Percentiles rank a stretch among this genome's conserved stretches.
phyloP scores from a whole-genome alignment of 2,113 vertebrate genomes.

The Lates calcarifer region DNA sequence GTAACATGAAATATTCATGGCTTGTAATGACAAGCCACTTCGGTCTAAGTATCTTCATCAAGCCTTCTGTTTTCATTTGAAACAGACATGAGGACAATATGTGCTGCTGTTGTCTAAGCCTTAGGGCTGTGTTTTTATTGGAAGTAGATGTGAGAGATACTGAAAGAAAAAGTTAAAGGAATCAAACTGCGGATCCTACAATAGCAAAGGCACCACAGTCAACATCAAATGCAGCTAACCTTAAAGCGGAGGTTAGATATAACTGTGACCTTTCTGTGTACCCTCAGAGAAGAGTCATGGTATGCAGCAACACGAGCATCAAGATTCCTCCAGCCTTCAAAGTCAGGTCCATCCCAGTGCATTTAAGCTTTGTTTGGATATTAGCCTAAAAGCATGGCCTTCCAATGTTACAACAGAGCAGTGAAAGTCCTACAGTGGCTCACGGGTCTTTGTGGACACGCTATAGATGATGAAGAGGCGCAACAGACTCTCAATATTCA shows the following conservation, averaged over 20 bases:
- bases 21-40: background rate
- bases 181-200: conserved; percentile 41
- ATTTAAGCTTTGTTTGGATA: conserved; percentile 63
- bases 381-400: conserved; percentile 58
- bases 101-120: background rate
- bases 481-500: conserved; percentile 46
- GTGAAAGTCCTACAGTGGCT: conserved; percentile 55
- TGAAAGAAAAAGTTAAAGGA: conserved; percentile 34
- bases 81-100: conserved; percentile 4
- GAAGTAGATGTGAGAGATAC: conserved; percentile 7
- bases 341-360: conserved; percentile 46
- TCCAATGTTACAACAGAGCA: conserved; percentile 60
- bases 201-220: conserved; percentile 30
- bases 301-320: conserved; percentile 47
- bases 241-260: conserved; percentile 8
- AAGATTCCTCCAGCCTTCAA: conserved; percentile 59
- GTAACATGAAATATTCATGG: background rate
- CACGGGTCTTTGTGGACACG: conserved; percentile 52
- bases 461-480: conserved; percentile 28
- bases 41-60: background rate
- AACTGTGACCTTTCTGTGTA: conserved; percentile 54
- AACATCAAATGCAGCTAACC: conserved; percentile 35
- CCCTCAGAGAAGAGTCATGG: conserved; percentile 44
- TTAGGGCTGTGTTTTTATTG: conserved; percentile 9
- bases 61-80: conserved; percentile 1